Evolutionary conservation across 2,113 vertebrate genomes (phyloP).

Genomic region (Hystrix cristata): DNA sequence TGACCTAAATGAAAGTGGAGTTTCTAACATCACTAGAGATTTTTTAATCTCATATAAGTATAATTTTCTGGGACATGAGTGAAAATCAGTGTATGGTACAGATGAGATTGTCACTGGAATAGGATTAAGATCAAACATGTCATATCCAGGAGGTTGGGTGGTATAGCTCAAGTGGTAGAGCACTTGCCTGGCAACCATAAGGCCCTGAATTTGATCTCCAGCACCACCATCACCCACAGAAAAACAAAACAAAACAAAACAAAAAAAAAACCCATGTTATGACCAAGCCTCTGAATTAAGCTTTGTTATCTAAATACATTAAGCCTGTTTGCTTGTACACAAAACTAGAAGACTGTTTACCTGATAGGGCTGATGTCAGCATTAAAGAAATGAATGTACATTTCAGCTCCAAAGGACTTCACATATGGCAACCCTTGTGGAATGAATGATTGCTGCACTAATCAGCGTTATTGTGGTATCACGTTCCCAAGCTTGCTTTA

Average conservation of each 20-base stretch:
- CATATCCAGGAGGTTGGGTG: not conserved
- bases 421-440: too few relatives aligned
- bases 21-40: not conserved
- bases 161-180: too few relatives aligned
- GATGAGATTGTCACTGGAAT: too few relatives aligned
- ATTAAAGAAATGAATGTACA: not conserved
- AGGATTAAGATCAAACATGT: not conserved
- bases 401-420: not conserved
- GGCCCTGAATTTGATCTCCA: too few relatives aligned
- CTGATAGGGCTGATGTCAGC: not conserved
- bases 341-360: not conserved
- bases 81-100: not conserved
- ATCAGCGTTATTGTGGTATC: too few relatives aligned
- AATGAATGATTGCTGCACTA: not conserved
- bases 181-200: too few relatives aligned
- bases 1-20: not conserved
- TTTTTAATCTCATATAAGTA: not conserved
- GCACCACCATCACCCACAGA: too few relatives aligned
- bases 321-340: not conserved
- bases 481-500: too few relatives aligned
- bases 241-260: too few relatives aligned
- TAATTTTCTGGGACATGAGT: not conserved
- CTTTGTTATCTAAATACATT: not conserved
- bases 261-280: not conserved
- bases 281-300: not conserved